Conservation (phyloP, 1,140 invertebrate species). For the Ooceraea biroi region DNA sequence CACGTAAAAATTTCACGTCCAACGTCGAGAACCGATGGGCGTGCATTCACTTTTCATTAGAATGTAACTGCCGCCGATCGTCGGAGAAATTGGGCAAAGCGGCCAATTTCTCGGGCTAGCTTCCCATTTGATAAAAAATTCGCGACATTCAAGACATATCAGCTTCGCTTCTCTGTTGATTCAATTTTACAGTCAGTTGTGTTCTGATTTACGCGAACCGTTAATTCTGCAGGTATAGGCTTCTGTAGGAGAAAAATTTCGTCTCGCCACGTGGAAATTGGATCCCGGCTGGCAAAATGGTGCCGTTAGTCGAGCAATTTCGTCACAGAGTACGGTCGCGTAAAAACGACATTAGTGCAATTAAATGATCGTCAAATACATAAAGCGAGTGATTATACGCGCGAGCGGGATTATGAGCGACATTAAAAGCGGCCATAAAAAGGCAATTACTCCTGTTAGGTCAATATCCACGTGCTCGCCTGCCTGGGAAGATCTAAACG, state of each 20-base stretch:
- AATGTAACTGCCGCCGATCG: neutral
- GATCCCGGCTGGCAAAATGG: neutral
- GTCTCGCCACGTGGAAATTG: slow-evolving; percentile 13
- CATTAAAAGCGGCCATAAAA: slow-evolving; percentile 31
- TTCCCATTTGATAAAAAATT: slow-evolving; percentile 17
- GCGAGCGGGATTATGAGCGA: slow-evolving; percentile 15
- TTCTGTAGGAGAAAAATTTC: slow-evolving; percentile 5
- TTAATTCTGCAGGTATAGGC: neutral
- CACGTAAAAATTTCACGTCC: slow-evolving; percentile 9
- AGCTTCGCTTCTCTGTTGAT: neutral
- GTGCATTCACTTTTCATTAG: slow-evolving; percentile 12
- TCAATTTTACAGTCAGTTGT: slow-evolving; percentile 12
- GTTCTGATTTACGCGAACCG: neutral
- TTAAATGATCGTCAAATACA: slow-evolving; percentile 20
- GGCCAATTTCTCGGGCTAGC: neutral
- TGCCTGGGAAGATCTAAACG: neutral
- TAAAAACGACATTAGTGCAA: slow-evolving; percentile 44
- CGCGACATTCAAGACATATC: neutral
- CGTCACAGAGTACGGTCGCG: neutral
- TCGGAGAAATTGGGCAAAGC: neutral
- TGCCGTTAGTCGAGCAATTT: neutral
- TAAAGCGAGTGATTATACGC: slow-evolving; percentile 11
- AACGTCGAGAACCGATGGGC: neutral
- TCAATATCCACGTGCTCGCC: neutral
- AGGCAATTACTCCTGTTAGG: neutral